Evolutionary conservation across 1,140 invertebrate genomes (phyloP), one percentile per base, ranked within the genome.

Genomic region (Drosophila pseudoobscura): DNA sequence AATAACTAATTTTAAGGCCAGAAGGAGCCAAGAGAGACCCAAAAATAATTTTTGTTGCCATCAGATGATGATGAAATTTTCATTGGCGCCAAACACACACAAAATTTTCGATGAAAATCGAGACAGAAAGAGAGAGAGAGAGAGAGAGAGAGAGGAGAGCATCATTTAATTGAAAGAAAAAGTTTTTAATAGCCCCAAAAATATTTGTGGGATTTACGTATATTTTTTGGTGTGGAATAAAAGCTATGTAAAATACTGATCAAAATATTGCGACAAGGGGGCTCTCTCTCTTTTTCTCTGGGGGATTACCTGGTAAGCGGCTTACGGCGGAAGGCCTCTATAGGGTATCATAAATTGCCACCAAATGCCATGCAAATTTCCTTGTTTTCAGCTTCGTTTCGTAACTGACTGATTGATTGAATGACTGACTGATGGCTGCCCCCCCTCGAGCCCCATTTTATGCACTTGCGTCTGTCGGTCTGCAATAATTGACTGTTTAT

Each of bases 401-500:
- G 82, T 85, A 85, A 79, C 59, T 75, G 35, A 56, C 39, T 64
- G 24, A 47, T 50, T 49, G 59, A 57, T 15, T 29, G 64, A 65
- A 54, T 58, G 63, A 60, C 55, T 73, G 68, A 74, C 43, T 57
- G 78, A 54, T 52, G 59, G 63, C 79, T 68, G 66, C 80, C 82
- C 47, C 61, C 15, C 17, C 17, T 17, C 63, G 64, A 70, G 69
- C 17, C 24, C 8, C 20, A 45, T 9, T 70, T 87, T 87, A 80
- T 85, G 82, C 80, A 82, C 80, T 85, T 74, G 65, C 49, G n/a
- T 57, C 45, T 39, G 31, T 47, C 54, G 26, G 57, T 66, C 45
- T 79, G 68, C 73, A 55, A 87, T 85, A 85, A 85, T 85, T 85
- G 80, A 87, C 80, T 85, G 80, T 85, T 85, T 85, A 85, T 85